Evolutionary conservation across 2,113 vertebrate genomes (phyloP).

Genomic region (Hippocampus guttulatus): DNA sequence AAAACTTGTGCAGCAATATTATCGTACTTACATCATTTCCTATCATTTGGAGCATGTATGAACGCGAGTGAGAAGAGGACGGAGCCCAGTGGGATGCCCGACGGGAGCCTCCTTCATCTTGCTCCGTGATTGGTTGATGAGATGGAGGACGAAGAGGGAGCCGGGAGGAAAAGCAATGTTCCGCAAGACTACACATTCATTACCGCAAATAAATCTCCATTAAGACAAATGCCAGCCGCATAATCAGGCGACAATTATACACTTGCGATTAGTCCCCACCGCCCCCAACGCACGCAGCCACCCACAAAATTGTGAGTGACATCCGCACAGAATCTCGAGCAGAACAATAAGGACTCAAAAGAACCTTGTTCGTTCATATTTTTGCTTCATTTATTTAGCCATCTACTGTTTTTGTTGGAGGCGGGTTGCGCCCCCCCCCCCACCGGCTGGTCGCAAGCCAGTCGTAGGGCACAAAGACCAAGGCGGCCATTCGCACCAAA

Average conservation of each 20-base stretch:
- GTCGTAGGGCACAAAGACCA: neutral
- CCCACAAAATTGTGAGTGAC: constrained; percentile 66
- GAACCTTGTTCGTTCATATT: neutral
- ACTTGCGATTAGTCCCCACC: constrained; percentile 65
- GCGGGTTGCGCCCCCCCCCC: neutral
- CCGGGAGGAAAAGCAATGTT: constrained; percentile 66
- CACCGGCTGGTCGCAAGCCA: neutral
- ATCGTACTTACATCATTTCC: too few relatives aligned
- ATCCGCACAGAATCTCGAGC: constrained; percentile 22
- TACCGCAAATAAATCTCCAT: constrained; percentile 72
- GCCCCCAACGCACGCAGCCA: neutral
- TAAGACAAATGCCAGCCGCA: constrained; percentile 67
- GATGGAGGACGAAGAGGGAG: constrained; percentile 49
- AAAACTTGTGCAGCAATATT: too few relatives aligned
- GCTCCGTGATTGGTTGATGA: constrained; percentile 53
- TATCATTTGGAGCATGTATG: too few relatives aligned
- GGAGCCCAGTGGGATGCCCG: constrained; percentile 38
- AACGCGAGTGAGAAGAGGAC: neutral
- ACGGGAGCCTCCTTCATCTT: constrained; percentile 50
- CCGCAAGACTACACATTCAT: constrained; percentile 74
- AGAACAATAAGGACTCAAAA: neutral
- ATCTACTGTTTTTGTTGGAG: too few relatives aligned
- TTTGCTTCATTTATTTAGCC: neutral
- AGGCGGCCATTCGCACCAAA: neutral
- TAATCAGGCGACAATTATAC: constrained; percentile 72